Conservation (phyloP, 2,888 invertebrate species). For the Ditula angustiorana region DNA sequence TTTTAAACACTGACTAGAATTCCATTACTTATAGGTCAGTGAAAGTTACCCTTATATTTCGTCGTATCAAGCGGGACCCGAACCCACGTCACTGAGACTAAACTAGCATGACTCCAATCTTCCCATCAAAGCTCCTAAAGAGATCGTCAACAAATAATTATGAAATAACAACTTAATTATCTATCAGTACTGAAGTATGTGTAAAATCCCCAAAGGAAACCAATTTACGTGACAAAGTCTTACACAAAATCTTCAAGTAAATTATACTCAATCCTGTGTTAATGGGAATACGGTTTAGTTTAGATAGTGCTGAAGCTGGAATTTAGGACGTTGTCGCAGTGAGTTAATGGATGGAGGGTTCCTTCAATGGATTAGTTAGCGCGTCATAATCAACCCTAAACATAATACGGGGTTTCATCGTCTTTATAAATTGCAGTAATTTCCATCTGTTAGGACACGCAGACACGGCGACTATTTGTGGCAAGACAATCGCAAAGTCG, state of each 20-base stretch:
- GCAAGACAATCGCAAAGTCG: background rate
- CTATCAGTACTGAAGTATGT: background rate
- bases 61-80: too few relatives aligned
- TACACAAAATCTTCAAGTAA: too few relatives aligned
- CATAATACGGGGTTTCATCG: background rate
- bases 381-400: background rate
- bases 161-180: slow-evolving; percentile 19
- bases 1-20: too few relatives aligned
- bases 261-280: background rate
- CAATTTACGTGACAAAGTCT: background rate
- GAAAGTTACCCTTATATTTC: too few relatives aligned
- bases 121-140: too few relatives aligned
- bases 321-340: background rate
- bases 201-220: background rate
- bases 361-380: slow-evolving; percentile 6
- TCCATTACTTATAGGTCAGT: too few relatives aligned
- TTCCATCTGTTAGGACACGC: background rate
- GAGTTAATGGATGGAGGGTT: background rate
- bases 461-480: background rate
- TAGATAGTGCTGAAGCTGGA: background rate
- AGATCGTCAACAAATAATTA: too few relatives aligned
- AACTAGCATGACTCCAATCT: too few relatives aligned
- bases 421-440: background rate
- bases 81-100: too few relatives aligned
- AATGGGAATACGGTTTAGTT: background rate